Percentiles rank a stretch among this genome's conserved stretches.
Evolutionary conservation across 2,113 vertebrate genomes (phyloP).

Genomic region (Anseranas semipalmata): DNA sequence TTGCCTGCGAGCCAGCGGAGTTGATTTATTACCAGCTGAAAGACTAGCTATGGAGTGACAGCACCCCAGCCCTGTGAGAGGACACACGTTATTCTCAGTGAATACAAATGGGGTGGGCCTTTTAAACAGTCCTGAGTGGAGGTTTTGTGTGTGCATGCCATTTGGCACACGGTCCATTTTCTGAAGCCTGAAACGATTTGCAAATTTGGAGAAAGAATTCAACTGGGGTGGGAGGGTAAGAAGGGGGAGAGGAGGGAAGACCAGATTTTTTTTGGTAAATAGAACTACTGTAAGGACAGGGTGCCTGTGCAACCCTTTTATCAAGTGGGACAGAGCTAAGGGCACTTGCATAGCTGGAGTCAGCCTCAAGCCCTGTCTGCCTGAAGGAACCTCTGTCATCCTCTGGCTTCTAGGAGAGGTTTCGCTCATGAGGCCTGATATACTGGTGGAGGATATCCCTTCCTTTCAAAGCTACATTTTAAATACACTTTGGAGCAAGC

Average conservation of each 20-base stretch:
- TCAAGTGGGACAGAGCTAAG: background rate
- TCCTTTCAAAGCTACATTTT: background rate
- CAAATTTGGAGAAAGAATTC: conserved; percentile 20
- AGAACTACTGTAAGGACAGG: background rate
- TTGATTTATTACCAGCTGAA: conserved; percentile 64
- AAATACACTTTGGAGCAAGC: background rate
- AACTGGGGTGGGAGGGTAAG: background rate
- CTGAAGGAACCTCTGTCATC: background rate
- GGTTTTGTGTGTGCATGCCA: background rate
- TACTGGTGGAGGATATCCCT: background rate
- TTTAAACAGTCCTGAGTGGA: conserved; percentile 23
- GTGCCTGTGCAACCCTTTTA: background rate
- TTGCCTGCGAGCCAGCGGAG: background rate
- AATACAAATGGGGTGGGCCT: conserved; percentile 46
- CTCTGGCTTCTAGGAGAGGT: background rate
- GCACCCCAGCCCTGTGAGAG: conserved; percentile 14
- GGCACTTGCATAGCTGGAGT: background rate
- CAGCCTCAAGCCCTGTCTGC: background rate
- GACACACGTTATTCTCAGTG: background rate
- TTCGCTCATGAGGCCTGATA: background rate
- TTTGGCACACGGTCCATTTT: conserved; percentile 12
- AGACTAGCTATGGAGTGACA: background rate
- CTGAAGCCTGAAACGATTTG: conserved; percentile 30
- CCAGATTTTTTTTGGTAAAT: background rate
- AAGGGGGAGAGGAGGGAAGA: background rate